Percentiles rank a stretch among this genome's conserved stretches.
These are phyloP conservation scores for Mellilla xanthometata DNA, from an alignment of 2,888 invertebrate species.

Conservation along the genomic window DNA sequence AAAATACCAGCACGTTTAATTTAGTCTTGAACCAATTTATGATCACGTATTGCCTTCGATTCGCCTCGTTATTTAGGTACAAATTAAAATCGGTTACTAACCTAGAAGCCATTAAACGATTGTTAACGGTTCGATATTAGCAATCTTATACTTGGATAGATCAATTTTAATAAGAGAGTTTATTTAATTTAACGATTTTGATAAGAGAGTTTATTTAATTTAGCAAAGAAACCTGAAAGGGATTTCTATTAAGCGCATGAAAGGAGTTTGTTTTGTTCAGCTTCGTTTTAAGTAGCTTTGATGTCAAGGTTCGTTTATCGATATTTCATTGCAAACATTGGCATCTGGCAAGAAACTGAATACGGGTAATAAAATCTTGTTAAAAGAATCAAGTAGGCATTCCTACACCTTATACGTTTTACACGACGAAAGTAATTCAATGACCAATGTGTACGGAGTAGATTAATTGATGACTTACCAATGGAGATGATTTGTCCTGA, in stretches of 20 bases:
- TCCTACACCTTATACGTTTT: neutral
- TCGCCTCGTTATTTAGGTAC: neutral
- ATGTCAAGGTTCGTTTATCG: constrained; percentile 19
- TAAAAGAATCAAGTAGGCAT: neutral
- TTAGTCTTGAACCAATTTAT: neutral
- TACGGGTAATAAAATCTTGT: constrained; percentile 6
- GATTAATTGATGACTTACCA: constrained; percentile 71
- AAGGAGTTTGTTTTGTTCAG: constrained; percentile 13
- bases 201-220: neutral
- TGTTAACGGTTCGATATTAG: constrained; percentile 1
- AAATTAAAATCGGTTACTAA: constrained; percentile 1
- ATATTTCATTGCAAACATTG: constrained; percentile 10
- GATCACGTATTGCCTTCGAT: constrained; percentile 4
- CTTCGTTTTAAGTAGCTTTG: constrained; percentile 15
- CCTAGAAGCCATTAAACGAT: constrained; percentile 4
- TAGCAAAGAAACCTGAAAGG: constrained; percentile 4
- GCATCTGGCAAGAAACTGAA: constrained; percentile 15
- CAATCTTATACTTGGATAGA: neutral
- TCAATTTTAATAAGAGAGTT: neutral
- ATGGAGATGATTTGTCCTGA: constrained; percentile 88
- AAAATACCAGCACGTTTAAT: neutral
- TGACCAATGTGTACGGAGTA: too few relatives aligned
- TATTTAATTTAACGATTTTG: neutral
- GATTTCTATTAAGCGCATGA: neutral
- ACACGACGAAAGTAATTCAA: neutral